Percentiles rank a stretch among this genome's conserved stretches.
phyloP scores from a whole-genome alignment of 2,888 invertebrate genomes.

The Metellina segmentata region DNA sequence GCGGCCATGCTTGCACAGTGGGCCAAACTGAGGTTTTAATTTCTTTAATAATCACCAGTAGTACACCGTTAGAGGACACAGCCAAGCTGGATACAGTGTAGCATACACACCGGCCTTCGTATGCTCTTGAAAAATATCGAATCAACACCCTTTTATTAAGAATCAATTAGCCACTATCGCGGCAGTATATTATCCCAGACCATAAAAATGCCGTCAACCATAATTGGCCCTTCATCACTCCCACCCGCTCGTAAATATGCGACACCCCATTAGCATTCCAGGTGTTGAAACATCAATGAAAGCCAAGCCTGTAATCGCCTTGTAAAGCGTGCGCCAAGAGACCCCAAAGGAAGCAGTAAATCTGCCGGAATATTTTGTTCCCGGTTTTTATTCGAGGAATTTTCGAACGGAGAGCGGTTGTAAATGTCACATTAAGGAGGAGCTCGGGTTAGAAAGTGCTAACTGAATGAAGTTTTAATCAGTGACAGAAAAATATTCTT shows the following conservation, averaged over 20 bases:
- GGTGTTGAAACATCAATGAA: conserved; percentile 15
- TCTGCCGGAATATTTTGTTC: too few species aligned
- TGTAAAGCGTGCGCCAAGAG: neutral
- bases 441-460: neutral
- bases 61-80: too few species aligned
- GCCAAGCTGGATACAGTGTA: too few species aligned
- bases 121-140: neutral
- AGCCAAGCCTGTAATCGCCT: neutral
- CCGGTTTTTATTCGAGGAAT: too few species aligned
- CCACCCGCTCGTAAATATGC: conserved; percentile 9
- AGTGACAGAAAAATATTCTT: neutral
- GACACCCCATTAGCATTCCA: conserved; percentile 44
- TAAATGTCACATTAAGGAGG: too few species aligned
- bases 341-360: too few species aligned
- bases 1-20: too few species aligned
- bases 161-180: conserved; percentile 43
- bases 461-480: conserved; percentile 1
- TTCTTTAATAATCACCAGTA: too few species aligned
- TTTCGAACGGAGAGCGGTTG: too few species aligned
- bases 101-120: neutral
- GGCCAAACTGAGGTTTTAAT: too few species aligned
- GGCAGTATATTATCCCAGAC: neutral
- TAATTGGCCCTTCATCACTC: conserved; percentile 57
- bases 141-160: conserved; percentile 37
- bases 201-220: conserved; percentile 9